A percentile compares a stretch with the other conserved stretches of the same genome.
Conservation (phyloP, 2,888 invertebrate species). For the Agriopis marginaria region DNA sequence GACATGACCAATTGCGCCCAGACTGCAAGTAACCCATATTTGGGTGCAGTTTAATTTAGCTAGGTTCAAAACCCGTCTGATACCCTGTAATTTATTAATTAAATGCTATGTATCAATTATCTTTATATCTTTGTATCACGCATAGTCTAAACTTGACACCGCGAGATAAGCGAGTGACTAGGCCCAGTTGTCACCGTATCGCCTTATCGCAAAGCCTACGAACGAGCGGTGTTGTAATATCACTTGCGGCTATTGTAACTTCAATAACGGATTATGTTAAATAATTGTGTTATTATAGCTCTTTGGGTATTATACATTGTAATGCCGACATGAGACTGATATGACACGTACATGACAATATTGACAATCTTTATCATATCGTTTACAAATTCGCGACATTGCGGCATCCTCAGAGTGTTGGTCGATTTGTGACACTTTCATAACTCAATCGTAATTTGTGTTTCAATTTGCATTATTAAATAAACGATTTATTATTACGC, state of each 20-base stretch:
- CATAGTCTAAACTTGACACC: constrained; percentile 44
- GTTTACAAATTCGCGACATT: constrained; percentile 25
- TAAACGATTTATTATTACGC: constrained; percentile 8
- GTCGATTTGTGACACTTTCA: constrained; percentile 12
- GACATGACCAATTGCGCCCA: constrained; percentile 12
- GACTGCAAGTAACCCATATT: constrained; percentile 12
- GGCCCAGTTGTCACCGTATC: constrained; percentile 37
- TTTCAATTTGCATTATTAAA: constrained; percentile 14
- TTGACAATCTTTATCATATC: constrained; percentile 18
- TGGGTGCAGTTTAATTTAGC: constrained; percentile 33
- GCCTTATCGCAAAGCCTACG: constrained; percentile 33
- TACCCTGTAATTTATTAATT: constrained; percentile 38
- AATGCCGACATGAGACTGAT: constrained; percentile 33
- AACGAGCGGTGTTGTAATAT: constrained; percentile 32
- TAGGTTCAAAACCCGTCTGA: constrained; percentile 34
- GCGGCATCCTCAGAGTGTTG: neutral
- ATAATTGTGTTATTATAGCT: constrained; percentile 34
- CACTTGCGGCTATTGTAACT: constrained; percentile 41
- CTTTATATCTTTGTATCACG: constrained; percentile 36
- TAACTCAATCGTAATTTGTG: constrained; percentile 10
- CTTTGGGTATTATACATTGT: constrained; percentile 37
- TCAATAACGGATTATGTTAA: constrained; percentile 39
- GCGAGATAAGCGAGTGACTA: constrained; percentile 21
- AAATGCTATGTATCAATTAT: constrained; percentile 43
- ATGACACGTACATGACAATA: constrained; percentile 25